Evolutionary conservation across 2,888 invertebrate species (phyloP), one percentile per base, ranked within the genome.

Genomic region (Chrysomela aeneicollis): DNA sequence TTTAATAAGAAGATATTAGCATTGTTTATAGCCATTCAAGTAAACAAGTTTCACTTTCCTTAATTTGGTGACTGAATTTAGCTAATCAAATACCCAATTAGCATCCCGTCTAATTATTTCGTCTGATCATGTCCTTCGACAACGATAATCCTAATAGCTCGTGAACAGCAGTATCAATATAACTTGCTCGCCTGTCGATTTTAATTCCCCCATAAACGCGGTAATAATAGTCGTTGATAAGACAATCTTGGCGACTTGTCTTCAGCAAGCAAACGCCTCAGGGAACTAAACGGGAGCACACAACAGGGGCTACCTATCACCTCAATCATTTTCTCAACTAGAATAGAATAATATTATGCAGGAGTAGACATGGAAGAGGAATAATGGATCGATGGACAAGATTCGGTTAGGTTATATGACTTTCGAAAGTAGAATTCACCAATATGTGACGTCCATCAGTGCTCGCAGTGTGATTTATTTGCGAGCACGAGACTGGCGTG

Each of bases 271-370:
- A 35, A 59, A 32, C 61, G 61, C 61, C 65, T 50, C n/a, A 17
- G 32, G 61, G 65, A 58, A 30, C 10, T 32, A 42, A 64, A 61
- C 57, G 52, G 61, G 58, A 65, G 58, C 65, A 53, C 53, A 53
- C 53, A 37, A 46, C 46, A 22, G 46, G 10, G 30, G 51, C 18
- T 64, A 50, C 37, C 59, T 57, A 49, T 58, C 59, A 54, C 37
- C 53, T 65, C 49, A 61, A 65, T 65, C 65, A 65, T 65, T 30
- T 61, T 42, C 26, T 21, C 53, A 54, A 59, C 52, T 60, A 51
- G 53, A 37, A 15, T 17, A 26, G 26, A 46, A 30, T 46, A 46
- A 49, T 32, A 46, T 58, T 51, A 57, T 63, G 19, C 30, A 22
- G 32, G 49, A 51, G 6, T 19, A 26, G 46, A 61, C 19, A 4